Conservation (phyloP, 2,888 invertebrate species). For the Callosobruchus maculatus region DNA sequence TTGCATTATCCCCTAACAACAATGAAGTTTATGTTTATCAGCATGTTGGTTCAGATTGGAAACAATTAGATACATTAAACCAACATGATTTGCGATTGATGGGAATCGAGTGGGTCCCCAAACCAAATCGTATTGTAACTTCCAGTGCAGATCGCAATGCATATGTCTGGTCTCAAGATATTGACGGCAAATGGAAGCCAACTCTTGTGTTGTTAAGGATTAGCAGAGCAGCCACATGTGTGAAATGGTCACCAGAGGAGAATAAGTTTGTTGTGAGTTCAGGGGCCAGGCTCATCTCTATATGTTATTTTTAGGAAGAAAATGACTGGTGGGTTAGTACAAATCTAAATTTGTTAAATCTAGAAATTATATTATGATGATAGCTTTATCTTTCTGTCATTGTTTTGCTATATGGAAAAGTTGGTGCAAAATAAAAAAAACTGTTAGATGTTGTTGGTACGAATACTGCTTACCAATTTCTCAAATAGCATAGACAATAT, state of each 20-base stretch:
- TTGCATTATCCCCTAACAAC: constrained; percentile 93
- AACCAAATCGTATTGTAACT: constrained; percentile 95
- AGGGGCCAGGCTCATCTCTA: constrained; percentile 91
- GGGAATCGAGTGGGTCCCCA: constrained; percentile 98
- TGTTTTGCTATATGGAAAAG: too few species aligned
- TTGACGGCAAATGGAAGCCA: constrained; percentile 92
- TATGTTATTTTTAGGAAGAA: constrained; percentile 97
- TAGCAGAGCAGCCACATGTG: constrained; percentile 96
- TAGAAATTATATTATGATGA: too few species aligned
- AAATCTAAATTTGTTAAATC: too few species aligned
- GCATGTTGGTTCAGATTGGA: constrained; percentile 78
- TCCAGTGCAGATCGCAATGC: constrained; percentile 98
- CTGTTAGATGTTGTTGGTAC: too few species aligned
- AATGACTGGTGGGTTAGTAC: constrained; percentile 92
- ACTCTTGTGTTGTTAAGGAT: constrained; percentile 91
- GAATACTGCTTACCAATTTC: too few species aligned
- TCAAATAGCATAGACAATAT: too few species aligned
- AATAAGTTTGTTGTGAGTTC: constrained; percentile 99
- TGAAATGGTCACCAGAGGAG: constrained; percentile 98
- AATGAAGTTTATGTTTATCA: constrained; percentile 93
- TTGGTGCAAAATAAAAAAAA: too few species aligned
- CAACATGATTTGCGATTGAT: constrained; percentile 96
- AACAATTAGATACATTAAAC: constrained; percentile 76
- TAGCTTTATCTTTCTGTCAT: too few species aligned
- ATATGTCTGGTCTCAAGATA: constrained; percentile 93